phyloP scores from a whole-genome alignment of 2,113 vertebrate genomes.

The Ptilorrhoa leucosticta region DNA sequence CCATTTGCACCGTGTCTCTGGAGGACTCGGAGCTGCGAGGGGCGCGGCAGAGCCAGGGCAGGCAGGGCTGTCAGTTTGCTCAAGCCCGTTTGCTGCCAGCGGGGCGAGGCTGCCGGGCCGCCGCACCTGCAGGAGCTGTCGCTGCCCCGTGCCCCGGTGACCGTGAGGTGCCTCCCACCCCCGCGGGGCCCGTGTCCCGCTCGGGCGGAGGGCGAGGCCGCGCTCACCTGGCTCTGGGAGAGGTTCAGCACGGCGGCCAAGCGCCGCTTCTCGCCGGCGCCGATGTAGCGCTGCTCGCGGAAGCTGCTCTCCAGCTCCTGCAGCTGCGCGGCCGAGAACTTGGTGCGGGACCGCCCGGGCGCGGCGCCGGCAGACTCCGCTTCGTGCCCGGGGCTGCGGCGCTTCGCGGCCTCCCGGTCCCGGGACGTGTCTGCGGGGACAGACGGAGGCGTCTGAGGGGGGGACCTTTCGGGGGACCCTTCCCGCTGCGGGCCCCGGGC shows the following conservation, averaged over 20 bases:
- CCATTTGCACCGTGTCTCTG: accelerated
- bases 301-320: slow-evolving; percentile 83
- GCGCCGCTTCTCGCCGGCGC: slow-evolving; percentile 73
- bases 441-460: accelerated
- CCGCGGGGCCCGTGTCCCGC: neutral
- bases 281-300: slow-evolving; percentile 78
- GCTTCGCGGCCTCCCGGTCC: neutral
- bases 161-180: accelerated
- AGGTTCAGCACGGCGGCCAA: slow-evolving; percentile 76
- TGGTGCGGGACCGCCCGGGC: slow-evolving; percentile 72
- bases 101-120: accelerated
- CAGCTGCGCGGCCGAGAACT: slow-evolving; percentile 80
- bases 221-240: slow-evolving; percentile 80
- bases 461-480: too few relatives aligned
- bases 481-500: neutral
- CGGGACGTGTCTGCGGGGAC: neutral
- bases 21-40: accelerated
- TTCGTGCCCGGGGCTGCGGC: slow-evolving; percentile 27
- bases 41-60: accelerated
- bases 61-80: accelerated
- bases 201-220: neutral
- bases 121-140: neutral
- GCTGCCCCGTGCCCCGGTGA: neutral
- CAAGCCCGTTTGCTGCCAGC: neutral
- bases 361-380: neutral